Evolutionary conservation across 2,113 vertebrate genomes (phyloP).

Genomic region (Henicopernis longicauda): DNA sequence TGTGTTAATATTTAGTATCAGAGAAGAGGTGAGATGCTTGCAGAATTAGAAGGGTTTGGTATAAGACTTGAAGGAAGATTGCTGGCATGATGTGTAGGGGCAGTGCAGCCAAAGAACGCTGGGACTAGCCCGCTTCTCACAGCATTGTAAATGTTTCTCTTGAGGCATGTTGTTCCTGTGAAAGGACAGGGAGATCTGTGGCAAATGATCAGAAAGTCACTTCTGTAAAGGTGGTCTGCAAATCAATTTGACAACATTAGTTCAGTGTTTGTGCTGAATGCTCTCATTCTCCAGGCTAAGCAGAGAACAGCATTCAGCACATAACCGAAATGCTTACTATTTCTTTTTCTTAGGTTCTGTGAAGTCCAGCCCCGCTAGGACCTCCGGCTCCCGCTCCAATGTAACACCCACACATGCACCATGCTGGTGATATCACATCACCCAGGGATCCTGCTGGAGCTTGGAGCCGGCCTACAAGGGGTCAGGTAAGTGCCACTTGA

Average conservation of each 20-base stretch:
- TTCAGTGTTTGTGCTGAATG: conserved; percentile 52
- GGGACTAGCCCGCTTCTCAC: neutral
- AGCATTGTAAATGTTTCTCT: neutral
- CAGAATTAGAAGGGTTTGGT: neutral
- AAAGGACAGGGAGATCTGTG: neutral
- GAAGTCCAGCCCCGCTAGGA: conserved; percentile 59
- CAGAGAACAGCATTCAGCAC: conserved; percentile 23
- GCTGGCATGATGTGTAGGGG: accelerated
- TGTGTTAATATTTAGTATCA: neutral
- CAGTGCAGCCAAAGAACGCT: neutral
- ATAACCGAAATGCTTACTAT: conserved; percentile 41
- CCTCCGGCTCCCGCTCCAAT: conserved; percentile 61
- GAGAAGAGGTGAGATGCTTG: neutral
- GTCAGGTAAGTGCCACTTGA: conserved; percentile 50
- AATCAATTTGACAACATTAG: conserved; percentile 44
- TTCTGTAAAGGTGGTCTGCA: conserved; percentile 64
- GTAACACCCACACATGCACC: conserved; percentile 40
- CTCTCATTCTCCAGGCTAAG: conserved; percentile 58
- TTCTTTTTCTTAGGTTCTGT: conserved; percentile 59
- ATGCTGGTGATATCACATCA: conserved; percentile 65
- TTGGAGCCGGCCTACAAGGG: conserved; percentile 66
- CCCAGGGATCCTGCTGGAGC: conserved; percentile 66
- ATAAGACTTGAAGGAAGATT: neutral
- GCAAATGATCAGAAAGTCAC: neutral
- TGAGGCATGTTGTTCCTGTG: neutral